Base-by-base conservation (phyloP, 2,797 vertebrate genomes). In the Helarctos malayanus region DNA sequence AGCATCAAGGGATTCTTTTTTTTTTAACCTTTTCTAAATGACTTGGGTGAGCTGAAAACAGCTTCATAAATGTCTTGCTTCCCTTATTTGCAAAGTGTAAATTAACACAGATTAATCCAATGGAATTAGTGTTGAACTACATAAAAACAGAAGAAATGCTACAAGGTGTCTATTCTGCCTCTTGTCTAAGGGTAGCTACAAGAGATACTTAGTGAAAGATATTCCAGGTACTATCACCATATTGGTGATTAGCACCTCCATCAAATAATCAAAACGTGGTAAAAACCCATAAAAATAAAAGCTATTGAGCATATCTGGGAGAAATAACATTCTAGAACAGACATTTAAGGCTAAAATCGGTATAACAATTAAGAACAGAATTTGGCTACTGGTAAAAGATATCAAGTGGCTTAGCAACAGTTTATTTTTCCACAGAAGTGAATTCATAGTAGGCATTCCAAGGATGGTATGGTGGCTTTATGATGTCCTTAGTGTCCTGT, bases 1-100 rank as follows among this genome's bases (percentile, higher is more conserved):
- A 89, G 75, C 32, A 18, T 41, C 86, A 76, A 79, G 76, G 45
- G 16, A 11, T 91, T 94, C 35, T 88, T 88, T 27, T 92, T 27
- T 92, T 23, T 29, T 88, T 25, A 49, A 57, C 13, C 59, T 89
- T 80, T 89, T 96, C 63, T 68, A n/a, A 89, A 68, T 89, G 63
- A 76, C 41, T 95, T 95, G 23, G 75, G 10, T 94, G 57, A 95
- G 63, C 63, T 92, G 41, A 84, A 92, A 75, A 85, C n/a, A 84
- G 57, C 63, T 95, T 83, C n/a, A 73, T 94, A 89, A 83, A 71
- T 95, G 35, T 11, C n/a, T 32, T 79, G 38, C 69, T 91, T 94
- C 54, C 82, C 85, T 94, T 91, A 89, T 65, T 94, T 91, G 29
- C 59, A 95, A 94, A 86, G n/a, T 89, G 56, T 69, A 83, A 91